Evolutionary conservation across 2,113 vertebrate genomes (phyloP).

Genomic region (Xenopus borealis): DNA sequence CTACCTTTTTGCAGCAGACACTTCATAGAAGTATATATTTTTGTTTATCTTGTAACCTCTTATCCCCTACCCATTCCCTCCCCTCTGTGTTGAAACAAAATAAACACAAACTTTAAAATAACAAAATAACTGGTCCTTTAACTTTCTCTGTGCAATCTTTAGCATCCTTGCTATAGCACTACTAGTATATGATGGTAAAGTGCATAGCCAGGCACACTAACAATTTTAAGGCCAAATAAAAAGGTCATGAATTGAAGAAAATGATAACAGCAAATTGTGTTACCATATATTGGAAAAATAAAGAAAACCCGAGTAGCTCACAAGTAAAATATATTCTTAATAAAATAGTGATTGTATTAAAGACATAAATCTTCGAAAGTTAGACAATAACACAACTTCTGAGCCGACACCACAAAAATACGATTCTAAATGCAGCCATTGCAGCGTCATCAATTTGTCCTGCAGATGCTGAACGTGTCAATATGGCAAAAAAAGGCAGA

Average conservation of each 20-base stretch:
- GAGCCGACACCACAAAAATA: conserved; percentile 3
- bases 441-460: no score
- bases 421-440: background rate
- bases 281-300: conserved; percentile 12
- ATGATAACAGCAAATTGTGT: conserved; percentile 9
- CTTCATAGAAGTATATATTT: no score
- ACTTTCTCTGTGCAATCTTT: no score
- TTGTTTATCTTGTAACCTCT: no score
- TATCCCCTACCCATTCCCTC: no score
- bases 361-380: conserved; percentile 15
- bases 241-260: background rate
- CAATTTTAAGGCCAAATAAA: background rate
- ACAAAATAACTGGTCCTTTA: no score
- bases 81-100: no score
- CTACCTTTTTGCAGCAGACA: no score
- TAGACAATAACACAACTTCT: conserved; percentile 8
- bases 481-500: no score
- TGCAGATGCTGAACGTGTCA: no score
- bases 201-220: background rate
- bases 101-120: no score
- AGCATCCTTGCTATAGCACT: no score
- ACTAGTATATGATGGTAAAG: background rate
- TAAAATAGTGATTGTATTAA: conserved; percentile 22
- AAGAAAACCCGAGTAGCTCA: conserved; percentile 1
- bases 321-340: conserved; percentile 4